Evolutionary conservation across 92 coral and sea anemone genomes (phyloP).

Genomic region (Metridium senile): DNA sequence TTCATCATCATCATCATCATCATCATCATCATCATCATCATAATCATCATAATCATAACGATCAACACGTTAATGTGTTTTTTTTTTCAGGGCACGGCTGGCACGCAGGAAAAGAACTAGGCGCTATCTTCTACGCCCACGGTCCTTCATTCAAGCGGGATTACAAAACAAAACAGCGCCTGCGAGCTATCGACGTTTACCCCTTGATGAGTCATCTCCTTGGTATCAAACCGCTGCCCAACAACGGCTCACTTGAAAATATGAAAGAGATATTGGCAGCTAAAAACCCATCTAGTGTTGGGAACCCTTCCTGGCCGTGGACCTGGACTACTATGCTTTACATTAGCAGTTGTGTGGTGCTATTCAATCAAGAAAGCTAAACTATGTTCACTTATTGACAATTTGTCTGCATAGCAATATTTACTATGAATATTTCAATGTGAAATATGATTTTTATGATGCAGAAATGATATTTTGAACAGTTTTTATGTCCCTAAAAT

Average conservation of each 20-base stretch:
- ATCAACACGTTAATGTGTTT: too few species aligned
- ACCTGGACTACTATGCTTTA: not conserved
- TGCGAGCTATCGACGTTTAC: constrained; percentile 79
- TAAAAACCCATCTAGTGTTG: not conserved
- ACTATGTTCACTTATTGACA: too few species aligned
- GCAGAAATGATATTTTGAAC: too few species aligned
- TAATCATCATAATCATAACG: too few species aligned
- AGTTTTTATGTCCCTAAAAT: too few species aligned
- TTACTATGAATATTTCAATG: too few species aligned
- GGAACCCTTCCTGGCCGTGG: not conserved
- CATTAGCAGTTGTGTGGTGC: not conserved
- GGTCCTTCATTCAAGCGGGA: constrained; percentile 90
- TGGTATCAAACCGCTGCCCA: constrained; percentile 65
- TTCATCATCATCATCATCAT: too few species aligned
- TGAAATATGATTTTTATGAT: too few species aligned
- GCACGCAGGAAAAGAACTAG: constrained; percentile 42
- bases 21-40: too few species aligned
- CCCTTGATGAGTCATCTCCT: constrained; percentile 86
- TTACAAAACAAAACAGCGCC: constrained; percentile 46
- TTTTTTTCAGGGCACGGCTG: constrained; percentile 65
- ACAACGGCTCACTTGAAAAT: constrained; percentile 83
- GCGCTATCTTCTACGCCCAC: constrained; percentile 82
- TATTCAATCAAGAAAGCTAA: too few species aligned
- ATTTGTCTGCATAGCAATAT: too few species aligned
- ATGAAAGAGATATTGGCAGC: constrained; percentile 36